A percentile compares a stretch with the other conserved stretches of the same genome.
Conservation (phyloP, 2,888 invertebrate species). For the Chloroclystis v-ata region DNA sequence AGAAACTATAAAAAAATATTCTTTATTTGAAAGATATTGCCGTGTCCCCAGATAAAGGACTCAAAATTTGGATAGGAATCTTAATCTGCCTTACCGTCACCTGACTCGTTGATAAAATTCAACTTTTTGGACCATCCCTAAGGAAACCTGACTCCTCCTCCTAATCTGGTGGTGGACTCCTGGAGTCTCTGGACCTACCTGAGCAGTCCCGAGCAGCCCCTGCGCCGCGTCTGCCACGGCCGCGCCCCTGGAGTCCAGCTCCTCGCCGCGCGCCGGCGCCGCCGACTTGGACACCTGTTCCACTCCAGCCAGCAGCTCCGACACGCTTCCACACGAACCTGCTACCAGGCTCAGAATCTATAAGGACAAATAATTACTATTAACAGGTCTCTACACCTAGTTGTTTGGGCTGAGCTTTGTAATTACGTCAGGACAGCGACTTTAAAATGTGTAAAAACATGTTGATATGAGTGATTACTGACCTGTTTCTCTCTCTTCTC, state of each 20-base stretch:
- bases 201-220: slow-evolving; percentile 37
- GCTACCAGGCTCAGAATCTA: slow-evolving; percentile 41
- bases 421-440: neutral
- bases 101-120: too few species aligned
- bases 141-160: too few species aligned
- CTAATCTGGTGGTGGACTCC: neutral
- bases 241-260: slow-evolving; percentile 31
- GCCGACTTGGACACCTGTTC: slow-evolving; percentile 33
- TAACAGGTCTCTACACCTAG: neutral
- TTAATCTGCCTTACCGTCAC: too few species aligned
- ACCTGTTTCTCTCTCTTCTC: slow-evolving; percentile 39
- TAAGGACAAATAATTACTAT: neutral
- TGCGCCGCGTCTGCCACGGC: slow-evolving; percentile 38
- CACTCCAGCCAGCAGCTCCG: slow-evolving; percentile 22
- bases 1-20: too few species aligned
- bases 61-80: too few species aligned
- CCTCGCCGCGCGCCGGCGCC: slow-evolving; percentile 25
- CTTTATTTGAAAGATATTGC: too few species aligned
- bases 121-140: too few species aligned
- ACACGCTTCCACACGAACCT: slow-evolving; percentile 16
- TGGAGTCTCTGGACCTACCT: slow-evolving; percentile 29
- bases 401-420: neutral
- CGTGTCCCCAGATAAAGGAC: too few species aligned
- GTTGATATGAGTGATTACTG: neutral
- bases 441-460: neutral